A percentile compares a stretch with the other conserved stretches of the same genome.
These are phyloP conservation scores for Cyprinodon variegatus DNA, from an alignment of 2,113 vertebrate species.

Conservation along the genomic window DNA sequence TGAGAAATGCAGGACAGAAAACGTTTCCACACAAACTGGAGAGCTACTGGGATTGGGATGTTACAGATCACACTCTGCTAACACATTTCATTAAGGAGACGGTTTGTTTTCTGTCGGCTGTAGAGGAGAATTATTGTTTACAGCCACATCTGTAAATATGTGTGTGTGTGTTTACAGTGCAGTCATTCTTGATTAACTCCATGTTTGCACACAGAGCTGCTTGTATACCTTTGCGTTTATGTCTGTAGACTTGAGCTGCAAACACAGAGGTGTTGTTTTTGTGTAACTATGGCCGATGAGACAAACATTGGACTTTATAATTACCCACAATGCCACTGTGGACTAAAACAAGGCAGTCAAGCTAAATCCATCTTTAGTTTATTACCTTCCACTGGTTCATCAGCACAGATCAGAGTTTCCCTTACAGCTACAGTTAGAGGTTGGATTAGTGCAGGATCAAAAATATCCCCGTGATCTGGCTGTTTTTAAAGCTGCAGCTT, in stretches of 20 bases:
- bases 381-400: not conserved
- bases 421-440: conserved; percentile 19
- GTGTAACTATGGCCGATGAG: not conserved
- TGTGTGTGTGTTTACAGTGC: conserved; percentile 11
- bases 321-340: conserved; percentile 1
- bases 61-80: conserved; percentile 20
- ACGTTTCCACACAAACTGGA: conserved; percentile 11
- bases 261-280: conserved; percentile 3
- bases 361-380: not conserved
- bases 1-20: conserved; percentile 24
- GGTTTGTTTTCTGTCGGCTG: conserved; percentile 37
- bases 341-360: not conserved
- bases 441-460: conserved; percentile 40
- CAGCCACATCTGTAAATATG: not conserved
- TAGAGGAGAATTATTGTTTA: conserved; percentile 13
- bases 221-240: not conserved
- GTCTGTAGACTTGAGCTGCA: conserved; percentile 4
- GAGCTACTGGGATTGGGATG: conserved; percentile 41
- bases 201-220: not conserved
- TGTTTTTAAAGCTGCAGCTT: conserved; percentile 36
- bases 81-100: not conserved
- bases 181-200: not conserved
- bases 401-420: not conserved
- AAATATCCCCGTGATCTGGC: conserved; percentile 36
- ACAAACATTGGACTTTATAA: conserved; percentile 7